Evolutionary conservation across 1,140 invertebrate species (phyloP), one percentile per base, ranked within the genome.

Genomic region (Bombus consobrinus): DNA sequence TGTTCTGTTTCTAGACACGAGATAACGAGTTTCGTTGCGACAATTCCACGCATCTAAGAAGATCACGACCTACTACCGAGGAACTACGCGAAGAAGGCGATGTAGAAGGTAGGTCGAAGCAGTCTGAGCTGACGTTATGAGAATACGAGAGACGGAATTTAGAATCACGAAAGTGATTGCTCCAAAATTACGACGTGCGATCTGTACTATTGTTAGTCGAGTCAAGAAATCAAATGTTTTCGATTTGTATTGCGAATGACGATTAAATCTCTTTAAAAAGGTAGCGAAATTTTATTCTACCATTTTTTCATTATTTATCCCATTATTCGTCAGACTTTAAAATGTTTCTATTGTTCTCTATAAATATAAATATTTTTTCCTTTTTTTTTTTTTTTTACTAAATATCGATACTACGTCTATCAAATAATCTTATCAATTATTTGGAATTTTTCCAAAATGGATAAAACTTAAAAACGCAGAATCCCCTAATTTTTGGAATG

Each of bases 151-250:
- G 87, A 77, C 53, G 79, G 79, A 90, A 90, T 90, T 90, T 90
- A 73, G 75, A 90, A 86, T 82, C 89, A 90, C 71, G 75, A 81
- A 87, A 87, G 84, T 79, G 89, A 90, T 90, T 86, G 87, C 90
- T 68, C n/a, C 32, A 64, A 87, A 90, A 90, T 91, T 91, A 90
- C 81, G 75, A 87, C 59, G 39, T 79, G 87, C 78, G 77, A 88
- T 87, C 53, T 32, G 28, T 47, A 39, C 28, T 47, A 41, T 81
- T 78, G 73, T 87, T 90, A 90, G 59, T 62, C 28, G 28, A n/a
- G 59, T 59, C 47, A 80, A 22, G 37, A 39, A 41, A 34, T 57
- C 53, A 76, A 64, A 76, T 32, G 43, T 80, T 47, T 71, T 32
- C 66, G 57, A 79, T 64, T 8, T 12, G 15, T 80, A 43, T 64